Evolutionary conservation across 2,797 vertebrate species (phyloP).

Genomic region (Hydrocynus forskahlii): DNA sequence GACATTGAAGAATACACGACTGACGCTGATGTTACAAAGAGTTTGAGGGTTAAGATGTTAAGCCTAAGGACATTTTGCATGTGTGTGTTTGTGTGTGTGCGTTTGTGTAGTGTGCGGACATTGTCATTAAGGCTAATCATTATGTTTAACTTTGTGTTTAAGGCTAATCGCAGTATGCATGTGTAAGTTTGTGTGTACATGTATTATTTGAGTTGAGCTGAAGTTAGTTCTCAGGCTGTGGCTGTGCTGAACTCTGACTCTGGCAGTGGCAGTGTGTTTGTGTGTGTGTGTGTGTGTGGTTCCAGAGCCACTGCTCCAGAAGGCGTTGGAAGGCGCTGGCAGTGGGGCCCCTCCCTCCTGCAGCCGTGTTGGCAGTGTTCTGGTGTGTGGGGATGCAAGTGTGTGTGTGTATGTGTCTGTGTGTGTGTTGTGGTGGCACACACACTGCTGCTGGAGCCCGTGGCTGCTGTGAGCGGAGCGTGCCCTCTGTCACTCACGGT

Average conservation of each 20-base stretch:
- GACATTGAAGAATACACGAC: no score
- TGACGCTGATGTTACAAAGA: no score
- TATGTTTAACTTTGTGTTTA: no score
- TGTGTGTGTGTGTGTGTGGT: conserved; percentile 44
- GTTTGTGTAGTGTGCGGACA: no score
- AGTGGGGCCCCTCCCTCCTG: conserved; percentile 60
- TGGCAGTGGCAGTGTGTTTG: conserved; percentile 59
- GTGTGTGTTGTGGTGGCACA: conserved; percentile 60
- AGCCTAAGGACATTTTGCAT: no score
- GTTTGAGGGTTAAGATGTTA: no score
- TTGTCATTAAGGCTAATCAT: no score
- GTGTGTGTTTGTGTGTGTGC: no score
- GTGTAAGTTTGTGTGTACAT: conserved; percentile 14
- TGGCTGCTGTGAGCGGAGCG: conserved; percentile 83
- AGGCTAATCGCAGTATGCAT: background rate
- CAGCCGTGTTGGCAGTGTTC: conserved; percentile 82
- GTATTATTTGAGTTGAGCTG: conserved; percentile 4
- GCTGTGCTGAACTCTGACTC: conserved; percentile 70
- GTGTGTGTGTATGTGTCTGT: conserved; percentile 49
- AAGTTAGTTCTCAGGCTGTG: conserved; percentile 57
- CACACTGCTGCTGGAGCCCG: conserved; percentile 44
- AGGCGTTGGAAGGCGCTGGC: conserved; percentile 57
- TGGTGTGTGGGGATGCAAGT: conserved; percentile 67
- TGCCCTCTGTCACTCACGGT: conserved; percentile 96
- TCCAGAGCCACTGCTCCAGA: conserved; percentile 58